These are phyloP conservation scores for Gastrophysa polygoni DNA, from an alignment of 2,888 invertebrate species.

Conservation along the genomic window DNA sequence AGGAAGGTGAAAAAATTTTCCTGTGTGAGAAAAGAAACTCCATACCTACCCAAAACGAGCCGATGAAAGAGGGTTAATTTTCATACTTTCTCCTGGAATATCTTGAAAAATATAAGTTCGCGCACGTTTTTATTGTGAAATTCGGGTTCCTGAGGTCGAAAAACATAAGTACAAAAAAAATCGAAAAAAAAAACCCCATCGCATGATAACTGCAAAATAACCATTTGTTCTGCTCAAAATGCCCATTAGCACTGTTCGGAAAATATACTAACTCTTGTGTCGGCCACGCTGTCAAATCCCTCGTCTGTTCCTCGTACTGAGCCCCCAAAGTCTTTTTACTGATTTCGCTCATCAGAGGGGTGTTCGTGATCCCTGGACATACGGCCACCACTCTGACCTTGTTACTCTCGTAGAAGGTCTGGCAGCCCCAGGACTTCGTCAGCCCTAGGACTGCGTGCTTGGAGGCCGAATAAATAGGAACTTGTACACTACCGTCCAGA, in stretches of 20 bases:
- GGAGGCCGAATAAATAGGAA: constrained; percentile 24
- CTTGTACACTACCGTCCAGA: constrained; percentile 3
- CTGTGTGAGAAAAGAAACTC: too few relatives aligned
- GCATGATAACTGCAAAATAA: not conserved
- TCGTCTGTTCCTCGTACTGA: constrained; percentile 23
- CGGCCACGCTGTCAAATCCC: constrained; percentile 9
- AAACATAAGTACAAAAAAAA: too few relatives aligned
- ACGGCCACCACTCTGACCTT: constrained; percentile 61
- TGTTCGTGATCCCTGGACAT: constrained; percentile 62
- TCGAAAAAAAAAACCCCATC: too few relatives aligned
- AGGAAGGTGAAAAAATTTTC: too few relatives aligned
- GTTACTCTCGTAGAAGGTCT: constrained; percentile 43
- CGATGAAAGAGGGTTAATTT: too few relatives aligned
- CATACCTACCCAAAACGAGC: too few relatives aligned
- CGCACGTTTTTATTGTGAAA: too few relatives aligned
- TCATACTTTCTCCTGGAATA: too few relatives aligned
- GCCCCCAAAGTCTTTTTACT: constrained; percentile 25
- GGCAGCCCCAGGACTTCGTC: constrained; percentile 24
- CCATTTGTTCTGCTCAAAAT: too few relatives aligned
- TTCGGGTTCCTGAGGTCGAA: too few relatives aligned
- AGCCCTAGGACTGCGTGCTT: constrained; percentile 26
- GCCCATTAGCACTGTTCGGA: too few relatives aligned
- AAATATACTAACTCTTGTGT: constrained; percentile 27
- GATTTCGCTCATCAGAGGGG: constrained; percentile 47
- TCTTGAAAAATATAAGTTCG: too few relatives aligned